Evolutionary conservation across 2,888 invertebrate species (phyloP), one percentile per base, ranked within the genome.

Genomic region (Stenodema calcarata): DNA sequence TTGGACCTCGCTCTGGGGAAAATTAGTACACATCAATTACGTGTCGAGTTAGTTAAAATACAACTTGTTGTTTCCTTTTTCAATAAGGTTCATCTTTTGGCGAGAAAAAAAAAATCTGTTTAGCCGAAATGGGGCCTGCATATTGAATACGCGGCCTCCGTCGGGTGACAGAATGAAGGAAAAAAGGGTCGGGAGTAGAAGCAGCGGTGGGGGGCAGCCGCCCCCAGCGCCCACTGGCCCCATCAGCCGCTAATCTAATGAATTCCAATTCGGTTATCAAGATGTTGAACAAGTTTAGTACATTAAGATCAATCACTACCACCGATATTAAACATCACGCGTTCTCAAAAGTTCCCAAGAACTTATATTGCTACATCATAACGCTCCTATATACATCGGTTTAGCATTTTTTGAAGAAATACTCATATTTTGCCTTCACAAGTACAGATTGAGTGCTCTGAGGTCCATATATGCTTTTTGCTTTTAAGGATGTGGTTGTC

Each of bases 1-100:
- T 62, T 70, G 69, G 41, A 35, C 82, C 44, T 18, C 54, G 30
- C 80, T 23, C 62, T 69, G 82, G 70, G 35, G 82, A 69, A 82
- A 82, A 82, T 82, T 82, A 82, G 82, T 82, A 82, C 82, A 82
- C 82, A 82, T 82, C 82, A 82, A 82, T 82, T 82, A 82, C 82
- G 42, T 70, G 82, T 82, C 82, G 62, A 82, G 62, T 82, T 82
- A 82, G 69, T 28, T 35, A 73, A 62, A 82, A 82, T 80, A 80
- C 80, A 50, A 80, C 80, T 80, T 80, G 80, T 80, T 80, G 80
- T 80, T 80, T 27, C 80, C 54, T 30, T 62, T 62, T 62, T 23
- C 14, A 47, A 47, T 16, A 12, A 47, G 12, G 47, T 47, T 47
- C 47, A 12, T 47, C 47, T 47, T 47, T 47, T 12, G 47, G 47